phyloP scores from a whole-genome alignment of 1,140 invertebrate species.

The Thaumatotibia leucotreta region DNA sequence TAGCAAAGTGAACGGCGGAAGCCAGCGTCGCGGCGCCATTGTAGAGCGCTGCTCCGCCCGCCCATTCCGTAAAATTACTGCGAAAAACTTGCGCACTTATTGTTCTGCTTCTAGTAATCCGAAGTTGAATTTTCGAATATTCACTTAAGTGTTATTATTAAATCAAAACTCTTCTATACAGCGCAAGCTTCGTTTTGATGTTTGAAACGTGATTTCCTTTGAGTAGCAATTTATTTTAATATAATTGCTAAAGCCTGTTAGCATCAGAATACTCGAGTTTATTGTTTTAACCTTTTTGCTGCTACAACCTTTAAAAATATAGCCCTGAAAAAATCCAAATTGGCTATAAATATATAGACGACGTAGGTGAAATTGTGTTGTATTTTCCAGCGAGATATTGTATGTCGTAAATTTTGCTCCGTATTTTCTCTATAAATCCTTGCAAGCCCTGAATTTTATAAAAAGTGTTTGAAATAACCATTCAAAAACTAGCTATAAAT shows the following conservation, averaged over 20 bases:
- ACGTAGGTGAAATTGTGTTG: background rate
- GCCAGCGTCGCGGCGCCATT: background rate
- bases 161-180: background rate
- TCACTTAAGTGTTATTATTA: background rate
- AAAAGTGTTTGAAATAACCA: too few species aligned
- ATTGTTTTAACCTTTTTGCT: conserved; percentile 3
- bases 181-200: conserved; percentile 1
- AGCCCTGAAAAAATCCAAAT: background rate
- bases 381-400: background rate
- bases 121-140: background rate
- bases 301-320: background rate
- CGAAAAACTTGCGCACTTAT: conserved; percentile 4
- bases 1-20: background rate
- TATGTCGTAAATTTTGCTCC: background rate
- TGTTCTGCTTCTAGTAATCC: conserved; percentile 8
- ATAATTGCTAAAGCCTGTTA: background rate
- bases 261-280: background rate
- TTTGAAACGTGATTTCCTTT: background rate
- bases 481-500: too few species aligned
- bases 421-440: background rate
- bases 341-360: background rate
- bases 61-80: conserved; percentile 12
- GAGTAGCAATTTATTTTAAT: background rate
- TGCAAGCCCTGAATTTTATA: too few species aligned
- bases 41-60: background rate